Evolutionary conservation across 2,797 vertebrate species (phyloP).

Genomic region (Manis javanica): DNA sequence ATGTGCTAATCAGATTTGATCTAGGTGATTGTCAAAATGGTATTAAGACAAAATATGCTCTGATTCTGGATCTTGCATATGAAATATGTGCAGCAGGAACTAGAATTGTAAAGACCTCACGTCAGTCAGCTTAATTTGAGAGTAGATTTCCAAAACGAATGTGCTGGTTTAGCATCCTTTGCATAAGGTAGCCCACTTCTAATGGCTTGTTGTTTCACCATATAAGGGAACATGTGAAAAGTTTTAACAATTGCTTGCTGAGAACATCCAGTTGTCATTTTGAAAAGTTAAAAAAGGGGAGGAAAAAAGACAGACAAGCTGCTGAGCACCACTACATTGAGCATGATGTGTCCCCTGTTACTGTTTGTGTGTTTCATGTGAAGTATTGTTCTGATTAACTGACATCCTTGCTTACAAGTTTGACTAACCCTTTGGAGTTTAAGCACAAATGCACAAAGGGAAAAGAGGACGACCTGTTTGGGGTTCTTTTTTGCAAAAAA

Average conservation of each 20-base stretch:
- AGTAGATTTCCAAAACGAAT: constrained; percentile 36
- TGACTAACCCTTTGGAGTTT: constrained; percentile 90
- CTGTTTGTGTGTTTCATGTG: constrained; percentile 89
- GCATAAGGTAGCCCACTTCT: constrained; percentile 40
- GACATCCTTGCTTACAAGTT: constrained; percentile 91
- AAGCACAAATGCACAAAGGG: constrained; percentile 85
- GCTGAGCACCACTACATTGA: constrained; percentile 91
- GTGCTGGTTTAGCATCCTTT: constrained; percentile 45
- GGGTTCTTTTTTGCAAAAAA: constrained; percentile 87
- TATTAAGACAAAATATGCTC: constrained; percentile 41
- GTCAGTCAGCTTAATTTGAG: constrained; percentile 52
- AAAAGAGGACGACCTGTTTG: constrained; percentile 86
- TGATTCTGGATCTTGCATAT: constrained; percentile 39
- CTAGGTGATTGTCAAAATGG: constrained; percentile 49
- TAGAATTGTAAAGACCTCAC: constrained; percentile 38
- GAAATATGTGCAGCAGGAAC: constrained; percentile 50
- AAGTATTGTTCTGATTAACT: constrained; percentile 90
- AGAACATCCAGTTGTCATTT: constrained; percentile 82
- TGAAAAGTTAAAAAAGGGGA: constrained; percentile 61
- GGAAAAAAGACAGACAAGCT: constrained; percentile 26
- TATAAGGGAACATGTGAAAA: constrained; percentile 83
- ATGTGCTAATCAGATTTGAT: constrained; percentile 37
- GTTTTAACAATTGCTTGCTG: constrained; percentile 88
- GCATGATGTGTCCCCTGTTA: constrained; percentile 97
- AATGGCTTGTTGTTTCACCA: constrained; percentile 85